Evolutionary conservation across 2,888 invertebrate genomes (phyloP).

Genomic region (Rhorus exstirpatorius): DNA sequence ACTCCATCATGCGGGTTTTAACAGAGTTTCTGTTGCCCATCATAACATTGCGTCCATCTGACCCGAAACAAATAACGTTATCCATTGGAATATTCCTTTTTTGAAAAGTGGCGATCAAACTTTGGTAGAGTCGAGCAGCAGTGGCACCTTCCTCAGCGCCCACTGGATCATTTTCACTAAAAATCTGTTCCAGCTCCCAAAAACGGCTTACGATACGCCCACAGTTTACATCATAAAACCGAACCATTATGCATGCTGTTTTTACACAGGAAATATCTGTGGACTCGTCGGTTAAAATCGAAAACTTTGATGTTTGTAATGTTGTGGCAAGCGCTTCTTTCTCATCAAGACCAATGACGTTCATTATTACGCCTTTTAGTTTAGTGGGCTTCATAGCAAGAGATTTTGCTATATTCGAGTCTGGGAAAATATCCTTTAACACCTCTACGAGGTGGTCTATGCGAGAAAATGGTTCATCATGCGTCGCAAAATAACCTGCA

Average conservation of each 20-base stretch:
- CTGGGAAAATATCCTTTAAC: no score
- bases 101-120: constrained; percentile 45
- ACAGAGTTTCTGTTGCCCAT: constrained; percentile 70
- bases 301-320: constrained; percentile 56
- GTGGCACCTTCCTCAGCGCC: constrained; percentile 37
- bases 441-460: constrained; percentile 65
- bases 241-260: constrained; percentile 59
- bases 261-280: constrained; percentile 64
- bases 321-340: constrained; percentile 55
- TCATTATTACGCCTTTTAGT: no score
- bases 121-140: constrained; percentile 43
- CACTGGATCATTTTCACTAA: constrained; percentile 26
- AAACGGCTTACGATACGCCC: constrained; percentile 52
- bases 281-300: constrained; percentile 58
- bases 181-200: constrained; percentile 61
- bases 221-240: constrained; percentile 51
- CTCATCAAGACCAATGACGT: constrained; percentile 37
- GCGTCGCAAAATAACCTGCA: constrained; percentile 69
- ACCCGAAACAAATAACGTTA: constrained; percentile 67
- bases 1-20: constrained; percentile 39
- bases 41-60: constrained; percentile 69
- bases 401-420: no score
- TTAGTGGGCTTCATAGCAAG: no score
- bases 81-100: constrained; percentile 42
- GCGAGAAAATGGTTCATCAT: constrained; percentile 68